These are phyloP conservation scores for Catamblyrhynchus diadema DNA, from an alignment of 2,797 vertebrate species.

Conservation along the genomic window DNA sequence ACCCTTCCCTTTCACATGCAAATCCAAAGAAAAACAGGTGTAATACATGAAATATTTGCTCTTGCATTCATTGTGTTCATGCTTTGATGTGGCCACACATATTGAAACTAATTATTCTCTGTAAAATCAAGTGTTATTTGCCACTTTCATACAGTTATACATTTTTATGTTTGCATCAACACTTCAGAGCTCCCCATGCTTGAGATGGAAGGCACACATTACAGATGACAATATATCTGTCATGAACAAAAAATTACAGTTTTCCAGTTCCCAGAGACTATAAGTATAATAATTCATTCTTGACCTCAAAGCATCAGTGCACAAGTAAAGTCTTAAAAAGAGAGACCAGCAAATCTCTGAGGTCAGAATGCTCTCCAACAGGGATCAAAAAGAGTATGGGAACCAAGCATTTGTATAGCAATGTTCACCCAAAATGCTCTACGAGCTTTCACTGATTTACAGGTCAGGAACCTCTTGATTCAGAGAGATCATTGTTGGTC, in stretches of 20 bases:
- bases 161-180: neutral
- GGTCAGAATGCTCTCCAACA: neutral
- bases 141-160: neutral
- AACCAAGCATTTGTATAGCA: neutral
- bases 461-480: neutral
- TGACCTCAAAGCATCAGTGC: neutral
- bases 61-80: neutral
- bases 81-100: neutral
- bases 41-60: neutral
- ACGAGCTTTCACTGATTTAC: neutral
- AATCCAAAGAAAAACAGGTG: neutral
- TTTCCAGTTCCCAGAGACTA: neutral
- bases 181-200: neutral
- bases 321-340: neutral
- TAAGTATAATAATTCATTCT: neutral
- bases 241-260: neutral
- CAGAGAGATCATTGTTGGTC: neutral
- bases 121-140: neutral
- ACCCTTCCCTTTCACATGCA: neutral
- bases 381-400: neutral
- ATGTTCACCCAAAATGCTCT: neutral
- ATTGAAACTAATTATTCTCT: neutral
- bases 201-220: neutral
- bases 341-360: neutral
- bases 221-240: neutral